Evolutionary conservation across 1,140 invertebrate genomes (phyloP).

Genomic region (Daktulosphaira vitifoliae): DNA sequence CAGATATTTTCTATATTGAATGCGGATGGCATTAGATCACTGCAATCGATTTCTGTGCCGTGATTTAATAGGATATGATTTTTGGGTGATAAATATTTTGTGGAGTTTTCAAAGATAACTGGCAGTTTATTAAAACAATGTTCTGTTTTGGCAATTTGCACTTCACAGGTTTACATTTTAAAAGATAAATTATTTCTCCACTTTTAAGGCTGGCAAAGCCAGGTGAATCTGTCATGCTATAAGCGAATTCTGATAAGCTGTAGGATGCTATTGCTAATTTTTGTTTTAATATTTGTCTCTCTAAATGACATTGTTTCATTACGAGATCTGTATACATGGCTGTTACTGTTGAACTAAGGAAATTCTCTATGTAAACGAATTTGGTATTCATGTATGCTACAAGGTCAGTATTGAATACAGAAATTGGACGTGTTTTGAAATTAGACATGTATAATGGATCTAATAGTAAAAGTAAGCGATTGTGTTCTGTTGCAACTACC

Average conservation of each 20-base stretch:
- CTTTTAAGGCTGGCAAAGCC: too few relatives aligned
- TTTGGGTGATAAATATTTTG: too few relatives aligned
- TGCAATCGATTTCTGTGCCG: neutral
- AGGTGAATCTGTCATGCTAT: neutral
- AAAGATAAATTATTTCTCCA: too few relatives aligned
- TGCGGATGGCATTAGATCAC: neutral
- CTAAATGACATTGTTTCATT: neutral
- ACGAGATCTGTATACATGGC: neutral
- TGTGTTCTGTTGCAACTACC: neutral
- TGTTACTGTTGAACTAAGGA: neutral
- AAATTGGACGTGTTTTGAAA: neutral
- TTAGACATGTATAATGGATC: neutral
- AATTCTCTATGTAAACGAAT: neutral
- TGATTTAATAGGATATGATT: neutral
- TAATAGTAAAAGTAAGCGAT: neutral
- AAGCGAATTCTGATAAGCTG: neutral
- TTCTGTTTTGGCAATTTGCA: neutral
- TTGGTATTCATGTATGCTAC: neutral
- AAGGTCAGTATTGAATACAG: neutral
- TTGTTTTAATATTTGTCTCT: neutral
- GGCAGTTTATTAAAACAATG: neutral
- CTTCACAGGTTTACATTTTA: too few relatives aligned
- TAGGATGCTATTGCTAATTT: neutral
- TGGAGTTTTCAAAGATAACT: too few relatives aligned
- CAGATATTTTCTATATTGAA: too few relatives aligned